Conservation (phyloP, 1,140 invertebrate genomes). For the Brachionus rubens region DNA sequence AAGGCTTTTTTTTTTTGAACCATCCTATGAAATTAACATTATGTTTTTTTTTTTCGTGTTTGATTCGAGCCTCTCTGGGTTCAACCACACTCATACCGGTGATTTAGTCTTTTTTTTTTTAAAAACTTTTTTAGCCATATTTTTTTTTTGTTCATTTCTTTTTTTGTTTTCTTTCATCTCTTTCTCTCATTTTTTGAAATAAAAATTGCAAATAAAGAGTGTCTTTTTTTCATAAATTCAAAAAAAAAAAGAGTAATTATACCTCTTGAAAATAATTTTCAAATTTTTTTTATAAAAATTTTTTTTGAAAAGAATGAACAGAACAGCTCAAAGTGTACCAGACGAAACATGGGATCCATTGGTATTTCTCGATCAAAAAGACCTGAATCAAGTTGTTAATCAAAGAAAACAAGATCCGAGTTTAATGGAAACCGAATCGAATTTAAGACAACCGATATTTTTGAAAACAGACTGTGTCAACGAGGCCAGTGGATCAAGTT, state of each 20-base stretch:
- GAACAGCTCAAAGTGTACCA: not conserved
- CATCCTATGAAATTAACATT: too few relatives aligned
- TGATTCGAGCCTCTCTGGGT: too few relatives aligned
- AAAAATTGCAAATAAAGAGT: not conserved
- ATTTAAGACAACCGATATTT: conserved; percentile 11
- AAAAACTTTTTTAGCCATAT: too few relatives aligned
- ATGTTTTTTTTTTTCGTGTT: too few relatives aligned
- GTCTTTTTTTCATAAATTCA: not conserved
- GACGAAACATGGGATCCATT: conserved; percentile 45
- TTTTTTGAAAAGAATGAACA: not conserved
- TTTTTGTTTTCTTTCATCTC: not conserved
- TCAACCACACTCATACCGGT: too few relatives aligned
- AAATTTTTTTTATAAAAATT: not conserved
- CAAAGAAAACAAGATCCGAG: not conserved
- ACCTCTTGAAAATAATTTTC: too few relatives aligned
- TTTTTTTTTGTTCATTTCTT: too few relatives aligned
- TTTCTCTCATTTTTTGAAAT: not conserved
- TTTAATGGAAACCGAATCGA: not conserved
- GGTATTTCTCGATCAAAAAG: not conserved
- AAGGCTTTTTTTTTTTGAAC: too few relatives aligned
- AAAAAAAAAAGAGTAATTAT: too few relatives aligned
- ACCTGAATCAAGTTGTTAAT: not conserved
- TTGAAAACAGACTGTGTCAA: conserved; percentile 44
- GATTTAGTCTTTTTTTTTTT: too few relatives aligned
- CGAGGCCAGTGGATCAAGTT: conserved; percentile 42